Conservation (phyloP, 1,140 invertebrate species). For the Rhagoletis zephyria region DNA sequence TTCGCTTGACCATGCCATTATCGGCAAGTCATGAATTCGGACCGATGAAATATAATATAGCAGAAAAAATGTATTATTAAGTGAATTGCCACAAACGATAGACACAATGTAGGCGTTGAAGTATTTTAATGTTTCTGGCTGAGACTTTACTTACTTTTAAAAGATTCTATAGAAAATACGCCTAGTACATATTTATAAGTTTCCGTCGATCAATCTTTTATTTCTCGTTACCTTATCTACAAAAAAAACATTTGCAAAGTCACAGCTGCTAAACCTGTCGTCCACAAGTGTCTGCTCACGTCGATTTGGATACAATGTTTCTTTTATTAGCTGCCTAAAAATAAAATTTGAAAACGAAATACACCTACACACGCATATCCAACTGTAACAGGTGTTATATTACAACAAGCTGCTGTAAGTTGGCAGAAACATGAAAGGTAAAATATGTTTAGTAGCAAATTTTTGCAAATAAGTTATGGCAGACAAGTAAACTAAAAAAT, state of each 20-base stretch:
- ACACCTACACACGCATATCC: background rate
- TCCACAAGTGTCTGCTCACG: background rate
- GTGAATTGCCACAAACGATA: too few relatives aligned
- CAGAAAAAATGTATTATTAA: too few relatives aligned
- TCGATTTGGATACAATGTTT: too few relatives aligned
- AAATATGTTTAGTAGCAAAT: conserved; percentile 2
- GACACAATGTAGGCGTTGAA: too few relatives aligned
- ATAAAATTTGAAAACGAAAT: background rate
- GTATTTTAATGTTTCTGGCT: too few relatives aligned
- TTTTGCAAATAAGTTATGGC: background rate
- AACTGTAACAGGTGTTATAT: background rate
- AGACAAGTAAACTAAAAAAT: conserved; percentile 6
- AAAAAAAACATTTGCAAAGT: background rate
- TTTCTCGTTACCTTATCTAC: background rate
- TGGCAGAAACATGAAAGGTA: conserved; percentile 22
- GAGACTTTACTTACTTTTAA: too few relatives aligned
- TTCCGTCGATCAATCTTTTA: background rate
- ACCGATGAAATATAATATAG: too few relatives aligned
- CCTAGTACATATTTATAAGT: background rate
- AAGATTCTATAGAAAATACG: too few relatives aligned
- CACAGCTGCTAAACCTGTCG: background rate
- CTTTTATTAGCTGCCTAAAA: background rate
- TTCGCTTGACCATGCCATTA: too few relatives aligned
- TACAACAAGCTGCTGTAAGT: background rate
- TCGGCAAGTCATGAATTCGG: too few relatives aligned